Evolutionary conservation across 2,888 invertebrate genomes (phyloP).

Genomic region (Cataglyphis cursor): DNA sequence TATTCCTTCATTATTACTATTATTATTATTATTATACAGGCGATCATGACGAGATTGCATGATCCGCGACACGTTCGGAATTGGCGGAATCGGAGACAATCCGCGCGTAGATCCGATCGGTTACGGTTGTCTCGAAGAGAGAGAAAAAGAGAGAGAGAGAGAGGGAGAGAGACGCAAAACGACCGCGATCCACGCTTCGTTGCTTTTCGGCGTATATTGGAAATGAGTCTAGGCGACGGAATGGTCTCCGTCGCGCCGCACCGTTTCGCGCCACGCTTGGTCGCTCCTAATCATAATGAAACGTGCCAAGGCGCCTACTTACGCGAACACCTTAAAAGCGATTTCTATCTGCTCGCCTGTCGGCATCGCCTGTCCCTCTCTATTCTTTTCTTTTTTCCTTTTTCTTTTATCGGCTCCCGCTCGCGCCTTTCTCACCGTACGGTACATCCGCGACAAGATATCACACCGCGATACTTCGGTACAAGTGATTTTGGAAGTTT

Average conservation of each 20-base stretch:
- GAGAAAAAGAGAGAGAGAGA: no score
- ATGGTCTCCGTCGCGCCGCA: conserved; percentile 67
- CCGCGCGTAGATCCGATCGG: conserved; percentile 42
- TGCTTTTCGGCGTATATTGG: conserved; percentile 80
- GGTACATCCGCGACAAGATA: conserved; percentile 41
- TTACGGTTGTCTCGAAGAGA: conserved; percentile 31
- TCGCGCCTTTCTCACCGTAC: conserved; percentile 2
- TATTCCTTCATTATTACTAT: conserved; percentile 67
- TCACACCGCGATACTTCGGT: conserved; percentile 49
- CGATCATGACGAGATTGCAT: conserved; percentile 50
- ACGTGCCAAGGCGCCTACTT: conserved; percentile 85
- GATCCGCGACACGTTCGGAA: conserved; percentile 53
- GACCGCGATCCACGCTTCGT: conserved; percentile 78
- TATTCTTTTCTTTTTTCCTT: neutral
- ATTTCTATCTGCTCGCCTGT: conserved; percentile 81
- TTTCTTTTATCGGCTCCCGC: neutral
- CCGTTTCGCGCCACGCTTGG: conserved; percentile 82
- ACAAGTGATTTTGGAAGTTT: conserved; percentile 34
- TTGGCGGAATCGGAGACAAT: conserved; percentile 58
- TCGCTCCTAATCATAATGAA: conserved; percentile 86
- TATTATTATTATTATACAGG: conserved; percentile 29
- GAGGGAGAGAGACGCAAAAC: conserved; percentile 67
- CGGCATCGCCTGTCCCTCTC: conserved; percentile 26
- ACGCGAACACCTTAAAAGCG: conserved; percentile 82
- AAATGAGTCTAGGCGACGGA: conserved; percentile 74